Evolutionary conservation across 1,140 invertebrate genomes (phyloP).

Genomic region (Drosophila burlai): DNA sequence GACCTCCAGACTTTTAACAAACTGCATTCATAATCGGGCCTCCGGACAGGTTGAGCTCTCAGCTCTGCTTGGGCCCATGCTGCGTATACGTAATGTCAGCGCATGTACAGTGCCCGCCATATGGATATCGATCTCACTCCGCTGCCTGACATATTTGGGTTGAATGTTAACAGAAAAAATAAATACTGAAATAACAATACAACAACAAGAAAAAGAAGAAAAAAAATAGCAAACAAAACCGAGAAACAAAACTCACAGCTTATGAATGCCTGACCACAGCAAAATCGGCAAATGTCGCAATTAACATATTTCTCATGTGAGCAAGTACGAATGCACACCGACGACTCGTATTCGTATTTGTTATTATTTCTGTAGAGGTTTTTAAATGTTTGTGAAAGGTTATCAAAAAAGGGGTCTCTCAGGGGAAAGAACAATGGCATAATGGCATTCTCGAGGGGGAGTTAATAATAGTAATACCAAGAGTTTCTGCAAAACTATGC

Average conservation of each 20-base stretch:
- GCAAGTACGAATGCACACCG: constrained; percentile 47
- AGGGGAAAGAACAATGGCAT: constrained; percentile 19
- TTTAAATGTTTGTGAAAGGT: background rate
- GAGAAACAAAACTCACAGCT: constrained; percentile 29
- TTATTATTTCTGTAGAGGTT: background rate
- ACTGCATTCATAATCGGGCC: constrained; percentile 45
- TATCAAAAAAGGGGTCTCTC: background rate
- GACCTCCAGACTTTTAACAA: constrained; percentile 11
- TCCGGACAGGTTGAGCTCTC: constrained; percentile 27
- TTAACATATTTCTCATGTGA: constrained; percentile 71
- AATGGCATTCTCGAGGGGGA: constrained; percentile 2
- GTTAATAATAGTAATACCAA: background rate
- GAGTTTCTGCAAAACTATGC: background rate
- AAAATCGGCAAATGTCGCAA: constrained; percentile 76
- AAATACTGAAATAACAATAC: constrained; percentile 1
- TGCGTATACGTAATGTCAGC: constrained; percentile 68
- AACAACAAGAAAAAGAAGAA: background rate
- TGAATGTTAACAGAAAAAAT: constrained; percentile 59
- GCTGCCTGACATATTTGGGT: constrained; percentile 68
- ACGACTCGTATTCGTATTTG: constrained; percentile 1
- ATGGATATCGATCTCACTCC: constrained; percentile 46
- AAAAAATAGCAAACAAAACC: constrained; percentile 32
- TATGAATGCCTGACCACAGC: constrained; percentile 62
- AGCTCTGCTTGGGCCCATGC: constrained; percentile 29
- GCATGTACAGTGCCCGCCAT: constrained; percentile 19